A percentile compares a stretch with the other conserved stretches of the same genome.
Conservation (phyloP, 2,888 invertebrate genomes). For the Aproaerema taeniolella region DNA sequence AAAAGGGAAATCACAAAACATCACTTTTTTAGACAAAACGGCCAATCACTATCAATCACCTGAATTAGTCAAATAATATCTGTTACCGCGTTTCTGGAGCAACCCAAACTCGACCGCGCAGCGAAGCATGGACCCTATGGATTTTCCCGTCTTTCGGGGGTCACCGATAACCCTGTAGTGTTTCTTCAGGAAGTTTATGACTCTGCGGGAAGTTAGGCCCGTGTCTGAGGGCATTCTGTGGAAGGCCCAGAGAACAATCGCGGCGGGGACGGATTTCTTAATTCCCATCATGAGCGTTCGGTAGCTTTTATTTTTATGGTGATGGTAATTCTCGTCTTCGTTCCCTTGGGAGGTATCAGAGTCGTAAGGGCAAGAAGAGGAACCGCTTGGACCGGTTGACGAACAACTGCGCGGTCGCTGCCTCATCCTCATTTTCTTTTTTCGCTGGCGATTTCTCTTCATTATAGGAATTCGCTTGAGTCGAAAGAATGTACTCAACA, state of each 20-base stretch:
- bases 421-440: too few species aligned
- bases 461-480: too few species aligned
- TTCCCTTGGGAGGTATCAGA: not conserved
- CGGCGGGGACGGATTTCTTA: constrained; percentile 39
- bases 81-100: constrained; percentile 38
- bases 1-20: too few species aligned
- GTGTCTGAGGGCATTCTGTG: constrained; percentile 37
- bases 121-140: constrained; percentile 38
- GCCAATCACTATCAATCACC: not conserved
- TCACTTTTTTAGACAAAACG: too few species aligned
- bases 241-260: constrained; percentile 52
- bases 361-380: not conserved
- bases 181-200: constrained; percentile 45
- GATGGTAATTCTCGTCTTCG: not conserved
- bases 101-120: constrained; percentile 52
- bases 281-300: constrained; percentile 34
- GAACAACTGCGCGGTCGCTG: too few species aligned
- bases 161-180: constrained; percentile 34
- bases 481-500: too few species aligned
- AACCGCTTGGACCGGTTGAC: not conserved
- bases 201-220: constrained; percentile 44
- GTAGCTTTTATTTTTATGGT: constrained; percentile 16
- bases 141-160: constrained; percentile 37
- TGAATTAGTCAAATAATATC: constrained; percentile 24
- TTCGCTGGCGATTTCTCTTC: too few species aligned